phyloP scores from a whole-genome alignment of 2,888 invertebrate species.

The Hemithea aestivaria region DNA sequence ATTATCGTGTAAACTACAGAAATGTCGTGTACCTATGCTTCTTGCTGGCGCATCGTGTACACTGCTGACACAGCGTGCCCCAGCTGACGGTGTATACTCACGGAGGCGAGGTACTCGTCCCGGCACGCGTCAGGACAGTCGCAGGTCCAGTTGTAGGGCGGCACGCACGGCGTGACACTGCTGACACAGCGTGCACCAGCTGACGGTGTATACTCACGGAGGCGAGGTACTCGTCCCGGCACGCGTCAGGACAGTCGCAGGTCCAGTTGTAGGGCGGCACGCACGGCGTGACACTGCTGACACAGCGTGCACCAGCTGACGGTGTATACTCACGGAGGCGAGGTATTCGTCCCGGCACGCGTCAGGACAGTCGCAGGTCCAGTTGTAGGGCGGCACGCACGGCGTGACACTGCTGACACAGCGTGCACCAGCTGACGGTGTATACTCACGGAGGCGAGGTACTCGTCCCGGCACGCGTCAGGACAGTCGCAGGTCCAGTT shows the following conservation, averaged over 20 bases:
- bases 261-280: conserved; percentile 62
- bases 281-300: conserved; percentile 55
- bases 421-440: too few species aligned
- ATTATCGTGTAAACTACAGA: too few species aligned
- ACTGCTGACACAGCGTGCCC: too few species aligned
- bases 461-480: conserved; percentile 60
- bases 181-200: too few species aligned
- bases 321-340: conserved; percentile 61
- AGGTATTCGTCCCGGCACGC: conserved; percentile 61
- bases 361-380: conserved; percentile 59
- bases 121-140: conserved; percentile 55
- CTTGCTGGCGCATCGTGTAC: too few species aligned
- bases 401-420: conserved; percentile 60
- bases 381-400: conserved; percentile 59
- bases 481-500: conserved; percentile 61
- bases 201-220: too few species aligned
- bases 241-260: conserved; percentile 53
- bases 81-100: too few species aligned
- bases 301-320: conserved; percentile 69
- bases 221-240: conserved; percentile 63
- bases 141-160: conserved; percentile 61
- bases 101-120: conserved; percentile 65
- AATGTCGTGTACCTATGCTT: too few species aligned
- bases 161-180: too few species aligned
- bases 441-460: conserved; percentile 63